Base-by-base conservation (phyloP, 2,797 vertebrate species). In the Acanthiza pusilla region DNA sequence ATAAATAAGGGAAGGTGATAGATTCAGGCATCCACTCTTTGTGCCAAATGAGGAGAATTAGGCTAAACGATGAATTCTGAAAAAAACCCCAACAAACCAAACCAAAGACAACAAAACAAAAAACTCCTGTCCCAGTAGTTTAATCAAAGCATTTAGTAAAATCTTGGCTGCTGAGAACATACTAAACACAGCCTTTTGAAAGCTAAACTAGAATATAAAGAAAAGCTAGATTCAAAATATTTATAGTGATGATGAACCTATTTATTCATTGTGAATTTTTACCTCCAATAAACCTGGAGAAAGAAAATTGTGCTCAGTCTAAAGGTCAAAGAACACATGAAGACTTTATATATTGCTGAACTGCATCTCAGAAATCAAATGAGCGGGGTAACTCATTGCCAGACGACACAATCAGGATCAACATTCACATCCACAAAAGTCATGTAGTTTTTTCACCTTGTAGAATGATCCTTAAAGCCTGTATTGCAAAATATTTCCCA, bases 181-280 rank as follows among this genome's bases (percentile, higher is more conserved):
- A 72, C 60, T 55, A 85, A 71, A 47, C 18, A 26, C 9, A 58
- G 22, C 5, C 13, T 73, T 95, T 86, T 75, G 47, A 71, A 83
- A 73, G 21, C 3, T 66, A 54, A 81, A 27, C 27, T 8, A 50
- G 8, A 85, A 27, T 68, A 53, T 71, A 34, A 90, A 74, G 32
- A 77, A 15, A 85, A 15, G 20, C 13, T 78, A 63, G 8, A 85
- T 38, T 26, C 79, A 42, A 89, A 88, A 81, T 67, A 36, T 36
- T 83, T 85, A 45, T 51, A 78, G 11, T 66, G 57, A 62, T 16
- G 11, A 73, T 45, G 16, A 85, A 43, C 5, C 1, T 67, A 67
- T 57, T 91, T 87, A 4, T 7, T 68, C 36, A 54, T 22, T 65
- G 48, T 63, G 65, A 85, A 72, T 81, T 91, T 94, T 88, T 89